Evolutionary conservation across 2,797 vertebrate genomes (phyloP).

Genomic region (Sebastes steindachneri): DNA sequence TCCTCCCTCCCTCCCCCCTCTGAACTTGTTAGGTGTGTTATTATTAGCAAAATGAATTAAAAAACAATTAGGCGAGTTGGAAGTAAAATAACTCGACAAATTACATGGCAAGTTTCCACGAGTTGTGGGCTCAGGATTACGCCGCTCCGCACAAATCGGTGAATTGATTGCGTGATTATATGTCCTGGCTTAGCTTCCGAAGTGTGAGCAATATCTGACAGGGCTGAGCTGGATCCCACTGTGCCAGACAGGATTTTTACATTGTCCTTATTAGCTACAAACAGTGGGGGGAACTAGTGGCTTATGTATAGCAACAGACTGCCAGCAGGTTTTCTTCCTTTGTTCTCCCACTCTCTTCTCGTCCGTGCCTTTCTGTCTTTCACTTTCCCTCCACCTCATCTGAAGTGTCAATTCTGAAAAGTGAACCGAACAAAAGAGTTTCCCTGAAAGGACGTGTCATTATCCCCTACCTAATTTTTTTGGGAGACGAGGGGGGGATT

Average conservation of each 20-base stretch:
- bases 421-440: conserved; percentile 39
- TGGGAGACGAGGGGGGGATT: neutral
- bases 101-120: conserved; percentile 31
- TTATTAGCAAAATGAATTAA: conserved; percentile 72
- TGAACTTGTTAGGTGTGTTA: conserved; percentile 59
- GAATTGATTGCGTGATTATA: conserved; percentile 64
- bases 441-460: conserved; percentile 46
- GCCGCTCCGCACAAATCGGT: conserved; percentile 28
- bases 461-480: conserved; percentile 38
- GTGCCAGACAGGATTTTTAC: conserved; percentile 60
- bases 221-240: conserved; percentile 67
- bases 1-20: neutral
- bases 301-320: conserved; percentile 64
- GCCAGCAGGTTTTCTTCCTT: conserved; percentile 58
- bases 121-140: conserved; percentile 40
- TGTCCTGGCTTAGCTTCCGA: conserved; percentile 52
- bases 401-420: conserved; percentile 39
- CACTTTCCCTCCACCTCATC: conserved; percentile 31
- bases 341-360: conserved; percentile 44
- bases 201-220: conserved; percentile 56
- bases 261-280: conserved; percentile 77
- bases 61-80: conserved; percentile 60
- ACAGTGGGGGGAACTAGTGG: conserved; percentile 69
- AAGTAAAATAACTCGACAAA: conserved; percentile 42
- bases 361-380: conserved; percentile 21